Evolutionary conservation across 2,113 vertebrate species (phyloP).

Genomic region (zebrafish (Danio rerio)): GRCz12tu NC_133198.1:27434001-27434500

Average conservation of each 20-base stretch:
- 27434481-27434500: conserved; percentile 78
- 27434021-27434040: too few species aligned
- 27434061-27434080: too few species aligned
- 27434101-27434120: too few species aligned
- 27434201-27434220: conserved; percentile 82
- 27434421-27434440: conserved; percentile 67
- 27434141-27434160: too few species aligned
- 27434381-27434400: conserved; percentile 73
- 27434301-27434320: neutral
- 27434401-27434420: conserved; percentile 73
- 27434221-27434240: conserved; percentile 76
- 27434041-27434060: too few species aligned
- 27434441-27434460: conserved; percentile 78
- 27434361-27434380: conserved; percentile 62
- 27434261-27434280: conserved; percentile 77
- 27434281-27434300: conserved; percentile 78
- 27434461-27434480: conserved; percentile 79
- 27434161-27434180: too few species aligned
- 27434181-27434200: too few species aligned
- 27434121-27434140: too few species aligned
- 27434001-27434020: too few species aligned
- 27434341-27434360: neutral
- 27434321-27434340: neutral
- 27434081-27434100: too few species aligned
- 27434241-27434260: conserved; percentile 73